Evolutionary conservation across 2,888 invertebrate genomes (phyloP), one percentile per base, ranked within the genome.

Genomic region (Erebia ligea): DNA sequence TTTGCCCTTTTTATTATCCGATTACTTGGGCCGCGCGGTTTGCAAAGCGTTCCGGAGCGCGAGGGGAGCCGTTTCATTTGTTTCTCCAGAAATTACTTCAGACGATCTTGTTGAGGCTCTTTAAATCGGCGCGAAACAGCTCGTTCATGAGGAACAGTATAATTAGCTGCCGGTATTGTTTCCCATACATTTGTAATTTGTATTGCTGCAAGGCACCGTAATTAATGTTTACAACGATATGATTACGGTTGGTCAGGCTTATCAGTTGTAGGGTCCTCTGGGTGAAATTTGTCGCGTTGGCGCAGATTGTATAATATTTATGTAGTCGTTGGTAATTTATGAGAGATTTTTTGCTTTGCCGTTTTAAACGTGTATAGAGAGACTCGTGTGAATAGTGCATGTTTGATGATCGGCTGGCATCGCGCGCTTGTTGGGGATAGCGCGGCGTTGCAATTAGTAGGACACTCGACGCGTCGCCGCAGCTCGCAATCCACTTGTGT

Each of bases 1-100:
- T 92, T 92, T 91, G 92, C 92, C 93, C 93, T 92, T 93, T 93
- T 93, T 93, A 93, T 92, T 93, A 93, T 92, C 89, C 93, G 93
- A 93, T 93, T 92, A 93, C 92, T 89, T 89, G 90, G 91, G 92
- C 91, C 83, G 89, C 89, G 88, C 90, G 86, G 90, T 92, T 91
- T 90, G 91, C 86, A 88, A 89, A 91, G 87, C 90, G 88, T 84
- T 88, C 87, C 83, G 86, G 84, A 84, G 84, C 85, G 88, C 87
- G 88, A 92, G 89, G 93, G 92, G 92, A 91, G 89, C 89, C 79
- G 88, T 92, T 92, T 93, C 93, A 93, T 93, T 93, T 92, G 92
- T 93, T 92, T 90, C 92, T 89, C 84, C 86, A 86, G 86, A 93
- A 92, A 92, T 93, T 92, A 89, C 91, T 89, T 86, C 80, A 88